Base-by-base conservation (phyloP, 2,797 vertebrate species). In the Falco novaeseelandiae region DNA sequence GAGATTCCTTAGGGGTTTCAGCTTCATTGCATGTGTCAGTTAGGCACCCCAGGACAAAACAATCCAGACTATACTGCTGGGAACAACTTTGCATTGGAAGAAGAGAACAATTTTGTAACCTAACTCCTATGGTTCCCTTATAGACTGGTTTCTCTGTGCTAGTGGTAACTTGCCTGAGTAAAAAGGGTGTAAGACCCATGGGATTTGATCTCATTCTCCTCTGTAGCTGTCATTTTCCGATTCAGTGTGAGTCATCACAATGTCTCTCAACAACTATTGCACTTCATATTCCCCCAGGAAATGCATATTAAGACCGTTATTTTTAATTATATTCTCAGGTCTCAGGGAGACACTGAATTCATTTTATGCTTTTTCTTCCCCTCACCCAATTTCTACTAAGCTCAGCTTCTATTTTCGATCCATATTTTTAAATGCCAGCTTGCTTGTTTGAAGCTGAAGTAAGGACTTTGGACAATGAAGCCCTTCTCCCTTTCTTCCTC, bases 311-410 rank as follows among this genome's bases (percentile, higher is more conserved):
- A 89, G 26, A 48, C 20, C 1, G 3, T 58, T 89, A 85, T 95
- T 87, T 96, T 95, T 82, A 96, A 93, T 63, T 69, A 46, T 83
- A 79, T 85, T 93, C 30, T 93, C 44, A 54, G 21, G 30, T 73
- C 54, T 29, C 1, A 0, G n/a, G 46, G 93, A 89, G 34, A 34
- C 18, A 85, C 13, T 83, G 46, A 78, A 92, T 94, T 93, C 73
- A 85, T 91, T 85, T 80, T n/a, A 52, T 70, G 27, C 8, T 67
- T 21, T 83, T 88, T 73, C 9, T 76, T 22, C 12, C 18, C 2
- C 5, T 23, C 6, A 14, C 5, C 15, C 14, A 57, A 7, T 70
- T 82, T 90, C 22, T 58, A 9, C 49, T 78, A 42, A 89, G 48
- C 12, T 90, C 55, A 57, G 19, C 16, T 91, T 90, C 46, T 83